phyloP scores from a whole-genome alignment of 1,140 invertebrate genomes.

The Cyclargus thomasi region DNA sequence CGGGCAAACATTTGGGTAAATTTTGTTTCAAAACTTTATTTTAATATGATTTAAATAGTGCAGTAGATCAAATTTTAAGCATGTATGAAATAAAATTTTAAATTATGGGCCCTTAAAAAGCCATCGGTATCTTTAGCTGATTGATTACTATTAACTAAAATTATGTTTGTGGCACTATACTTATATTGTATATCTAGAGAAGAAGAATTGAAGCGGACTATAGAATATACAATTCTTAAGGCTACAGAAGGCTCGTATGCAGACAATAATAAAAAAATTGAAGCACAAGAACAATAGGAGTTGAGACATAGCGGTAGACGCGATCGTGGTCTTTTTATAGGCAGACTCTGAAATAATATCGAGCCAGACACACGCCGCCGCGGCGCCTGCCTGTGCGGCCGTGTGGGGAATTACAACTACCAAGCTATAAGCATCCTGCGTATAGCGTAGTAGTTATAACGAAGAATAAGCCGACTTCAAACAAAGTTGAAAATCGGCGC shows the following conservation, averaged over 20 bases:
- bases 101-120: too few relatives aligned
- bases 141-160: too few relatives aligned
- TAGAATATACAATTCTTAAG: not conserved
- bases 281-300: conserved; percentile 30
- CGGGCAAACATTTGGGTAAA: not conserved
- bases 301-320: conserved; percentile 47
- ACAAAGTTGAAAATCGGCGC: too few relatives aligned
- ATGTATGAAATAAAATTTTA: too few relatives aligned
- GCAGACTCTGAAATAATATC: conserved; percentile 32
- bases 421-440: too few relatives aligned
- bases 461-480: too few relatives aligned
- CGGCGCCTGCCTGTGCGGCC: conserved; percentile 17
- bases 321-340: conserved; percentile 58
- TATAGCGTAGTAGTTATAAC: too few relatives aligned
- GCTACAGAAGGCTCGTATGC: not conserved
- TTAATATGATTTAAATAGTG: too few relatives aligned
- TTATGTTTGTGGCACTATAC: too few relatives aligned
- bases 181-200: not conserved
- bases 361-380: conserved; percentile 33
- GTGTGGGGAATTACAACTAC: conserved; percentile 12
- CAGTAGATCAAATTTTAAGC: too few relatives aligned
- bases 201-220: not conserved
- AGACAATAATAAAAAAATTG: conserved; percentile 24
- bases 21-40: not conserved
- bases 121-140: too few relatives aligned